phyloP scores from a whole-genome alignment of 2,797 vertebrate species.

The Neoniphon sammara region DNA sequence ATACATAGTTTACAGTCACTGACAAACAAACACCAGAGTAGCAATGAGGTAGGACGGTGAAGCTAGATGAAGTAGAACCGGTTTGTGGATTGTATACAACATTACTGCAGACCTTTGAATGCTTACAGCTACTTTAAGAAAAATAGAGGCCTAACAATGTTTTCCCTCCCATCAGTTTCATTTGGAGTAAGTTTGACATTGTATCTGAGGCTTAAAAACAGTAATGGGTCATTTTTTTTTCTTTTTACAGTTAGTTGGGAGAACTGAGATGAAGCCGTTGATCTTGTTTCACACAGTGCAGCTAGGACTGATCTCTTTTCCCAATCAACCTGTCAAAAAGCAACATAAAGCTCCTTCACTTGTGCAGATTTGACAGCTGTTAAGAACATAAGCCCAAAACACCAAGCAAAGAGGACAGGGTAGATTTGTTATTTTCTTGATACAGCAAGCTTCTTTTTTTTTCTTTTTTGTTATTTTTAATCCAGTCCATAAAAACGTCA shows the following conservation, averaged over 20 bases:
- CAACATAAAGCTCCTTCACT: constrained; percentile 53
- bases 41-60: constrained; percentile 90
- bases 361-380: constrained; percentile 59
- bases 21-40: constrained; percentile 84
- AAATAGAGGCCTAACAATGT: constrained; percentile 76
- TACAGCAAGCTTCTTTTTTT: constrained; percentile 36
- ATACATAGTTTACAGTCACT: constrained; percentile 82
- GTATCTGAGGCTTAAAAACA: constrained; percentile 73
- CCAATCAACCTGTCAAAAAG: constrained; percentile 62
- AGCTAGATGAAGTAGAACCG: constrained; percentile 84
- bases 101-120: constrained; percentile 62
- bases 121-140: constrained; percentile 72
- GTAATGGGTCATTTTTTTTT: constrained; percentile 33
- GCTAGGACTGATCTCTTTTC: constrained; percentile 50
- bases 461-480: constrained; percentile 40
- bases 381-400: constrained; percentile 63
- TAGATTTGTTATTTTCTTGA: constrained; percentile 55
- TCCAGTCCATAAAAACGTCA: constrained; percentile 54
- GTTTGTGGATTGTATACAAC: constrained; percentile 84
- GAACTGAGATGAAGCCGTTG: constrained; percentile 60
- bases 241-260: constrained; percentile 43
- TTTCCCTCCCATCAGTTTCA: constrained; percentile 47
- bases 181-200: constrained; percentile 62
- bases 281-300: constrained; percentile 63
- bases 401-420: constrained; percentile 38